A percentile compares a stretch with the other conserved stretches of the same genome.
phyloP scores from a whole-genome alignment of 2,113 vertebrate genomes.

The Columba janthina region DNA sequence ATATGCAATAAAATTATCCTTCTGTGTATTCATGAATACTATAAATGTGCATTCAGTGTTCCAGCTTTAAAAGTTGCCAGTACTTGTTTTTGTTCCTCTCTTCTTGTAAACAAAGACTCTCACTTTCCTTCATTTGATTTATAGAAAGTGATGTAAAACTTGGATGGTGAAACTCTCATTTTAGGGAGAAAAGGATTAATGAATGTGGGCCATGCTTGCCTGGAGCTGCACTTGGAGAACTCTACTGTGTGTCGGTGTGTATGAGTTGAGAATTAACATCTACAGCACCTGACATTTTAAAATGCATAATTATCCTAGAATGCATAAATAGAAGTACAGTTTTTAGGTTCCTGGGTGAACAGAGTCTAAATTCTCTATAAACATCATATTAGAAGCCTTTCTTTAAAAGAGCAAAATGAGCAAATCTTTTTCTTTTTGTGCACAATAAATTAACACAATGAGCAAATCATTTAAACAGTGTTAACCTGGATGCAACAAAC shows the following conservation, averaged over 20 bases:
- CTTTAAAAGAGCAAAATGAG: neutral
- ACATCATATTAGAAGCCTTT: neutral
- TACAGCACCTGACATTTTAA: conserved; percentile 3
- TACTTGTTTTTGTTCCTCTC: neutral
- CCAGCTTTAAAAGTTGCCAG: neutral
- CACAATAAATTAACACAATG: accelerated
- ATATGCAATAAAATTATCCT: neutral
- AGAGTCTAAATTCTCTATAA: neutral
- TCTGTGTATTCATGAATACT: neutral
- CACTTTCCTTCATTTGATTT: neutral
- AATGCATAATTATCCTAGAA: neutral
- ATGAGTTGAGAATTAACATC: neutral
- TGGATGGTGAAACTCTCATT: neutral
- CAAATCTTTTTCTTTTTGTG: neutral
- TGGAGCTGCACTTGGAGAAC: neutral
- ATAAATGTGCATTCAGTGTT: neutral
- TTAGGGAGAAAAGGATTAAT: neutral
- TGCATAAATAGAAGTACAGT: neutral
- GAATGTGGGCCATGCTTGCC: neutral
- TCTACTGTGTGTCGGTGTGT: neutral
- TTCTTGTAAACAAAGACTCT: neutral
- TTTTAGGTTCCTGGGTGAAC: neutral
- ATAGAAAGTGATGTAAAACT: no score
- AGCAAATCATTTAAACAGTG: neutral
- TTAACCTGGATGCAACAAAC: neutral